Evolutionary conservation across 37 sponge, comb jelly and placozoan genomes (phyloP), one percentile per base, ranked within the genome.

Genomic region (Mnemiopsis leidyi): DNA sequence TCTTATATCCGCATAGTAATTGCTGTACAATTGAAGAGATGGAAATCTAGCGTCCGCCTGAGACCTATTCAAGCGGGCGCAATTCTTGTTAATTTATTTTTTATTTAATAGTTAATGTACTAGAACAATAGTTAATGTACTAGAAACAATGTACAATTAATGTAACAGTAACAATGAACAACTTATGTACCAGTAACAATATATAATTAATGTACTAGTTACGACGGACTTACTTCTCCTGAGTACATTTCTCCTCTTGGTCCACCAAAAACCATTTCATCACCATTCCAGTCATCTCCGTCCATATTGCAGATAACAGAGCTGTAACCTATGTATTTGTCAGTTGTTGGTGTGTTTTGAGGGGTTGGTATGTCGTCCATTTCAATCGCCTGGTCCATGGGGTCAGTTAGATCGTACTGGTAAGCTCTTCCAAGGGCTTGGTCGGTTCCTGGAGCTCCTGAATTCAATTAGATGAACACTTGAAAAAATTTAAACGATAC

Each of bases 221-320:
- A n/a, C n/a, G n/a, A n/a, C n/a, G n/a, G n/a, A n/a, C 23, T 82
- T 35, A 85, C 90, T 61, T 85, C 90, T 38, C 90, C 90, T 38
- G 21, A 23, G 48, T 85, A 85, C 25, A 33, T 85, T 28, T 33
- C 36, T 1, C 61, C 90, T 25, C 90, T 38, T 1, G 90, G 90
- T 13, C 90, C 90, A 3, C 90, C 90, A 16, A 85, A 26, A 13
- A 85, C 35, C 23, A 85, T 85, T 26, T 85, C 90, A 7, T 29
- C 0, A 20, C 61, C 90, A 26, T 85, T 40, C 25, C n/a, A 16
- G 16, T 85, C 90, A 28, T n/a, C 26, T n/a, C 61, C 61, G 39
- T 40, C 61, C 90, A 85, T 38, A 26, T 38, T 40, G n/a, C 90
- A 85, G 16, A 85, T 85, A 23, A 40, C 90, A 39, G 61, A 40